These are phyloP conservation scores for Petrolisthes manimaculis DNA, from an alignment of 2,888 invertebrate species.

Conservation along the genomic window DNA sequence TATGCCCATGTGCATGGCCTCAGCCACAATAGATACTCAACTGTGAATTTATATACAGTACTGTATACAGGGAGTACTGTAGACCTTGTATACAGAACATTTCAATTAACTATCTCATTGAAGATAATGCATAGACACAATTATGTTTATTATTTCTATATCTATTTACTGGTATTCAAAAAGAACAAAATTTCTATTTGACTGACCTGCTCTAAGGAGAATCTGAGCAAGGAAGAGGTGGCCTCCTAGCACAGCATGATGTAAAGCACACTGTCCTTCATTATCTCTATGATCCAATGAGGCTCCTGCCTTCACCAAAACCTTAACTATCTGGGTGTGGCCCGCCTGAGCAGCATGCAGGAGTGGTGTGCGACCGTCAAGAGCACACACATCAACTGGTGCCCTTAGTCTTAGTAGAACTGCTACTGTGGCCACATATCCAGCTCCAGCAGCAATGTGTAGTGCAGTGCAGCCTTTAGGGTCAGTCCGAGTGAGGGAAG, in stretches of 20 bases:
- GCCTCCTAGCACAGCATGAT: slow-evolving; percentile 49
- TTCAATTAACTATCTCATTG: too few species aligned
- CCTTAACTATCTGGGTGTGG: slow-evolving; percentile 54
- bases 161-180: too few species aligned
- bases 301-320: slow-evolving; percentile 46
- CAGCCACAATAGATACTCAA: too few species aligned
- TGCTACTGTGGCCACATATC: slow-evolving; percentile 45
- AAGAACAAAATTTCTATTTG: too few species aligned
- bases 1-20: too few species aligned
- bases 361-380: slow-evolving; percentile 51
- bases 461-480: slow-evolving; percentile 51
- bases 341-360: slow-evolving; percentile 53
- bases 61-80: too few species aligned
- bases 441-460: slow-evolving; percentile 53
- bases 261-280: slow-evolving; percentile 58
- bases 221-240: slow-evolving; percentile 51
- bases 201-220: slow-evolving; percentile 49
- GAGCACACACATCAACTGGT: slow-evolving; percentile 34
- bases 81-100: too few species aligned
- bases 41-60: too few species aligned
- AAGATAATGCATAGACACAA: too few species aligned
- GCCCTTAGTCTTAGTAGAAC: slow-evolving; percentile 38
- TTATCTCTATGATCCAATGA: slow-evolving; percentile 48
- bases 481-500: slow-evolving; percentile 37
- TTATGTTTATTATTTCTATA: too few species aligned